Evolutionary conservation across 2,797 vertebrate genomes (phyloP), one percentile per base, ranked within the genome.

Genomic region (Syngnathus rostellatus): DNA sequence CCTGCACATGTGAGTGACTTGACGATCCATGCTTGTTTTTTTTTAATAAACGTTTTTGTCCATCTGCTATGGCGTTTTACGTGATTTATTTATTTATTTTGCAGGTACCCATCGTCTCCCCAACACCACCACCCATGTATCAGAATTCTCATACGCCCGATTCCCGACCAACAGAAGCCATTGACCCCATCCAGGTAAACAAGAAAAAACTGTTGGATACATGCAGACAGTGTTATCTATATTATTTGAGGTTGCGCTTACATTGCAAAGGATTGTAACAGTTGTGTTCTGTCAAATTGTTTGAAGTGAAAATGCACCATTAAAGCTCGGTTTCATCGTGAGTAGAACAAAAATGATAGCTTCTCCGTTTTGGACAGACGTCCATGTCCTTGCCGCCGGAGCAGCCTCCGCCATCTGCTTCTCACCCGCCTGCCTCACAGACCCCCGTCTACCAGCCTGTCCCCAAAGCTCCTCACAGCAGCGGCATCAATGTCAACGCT

Each of bases 401-500:
- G 84, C 95, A 94, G 91, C 90, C 93, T 65, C 91, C 93, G 38
- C 90, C 92, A 67, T 88, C 94, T 12, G 89, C 94, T 58, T 89
- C 91, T 6, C 93, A 96, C 85, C 90, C 94, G 67, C 62, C 92
- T 77, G 91, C 89, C 72, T 92, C 95, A 72, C 95, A 97, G 90
- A 92, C 95, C 0, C 95, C 94, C 72, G 95, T 93, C 75, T 98
- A 97, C 89, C 96, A 95, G 87, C 88, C 94, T 65, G 93, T 92
- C 75, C 93, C 94, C 90, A 99, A 98, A 90, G 89, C 94, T 77
- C 92, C 95, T 80, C 95, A 95, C 83, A 97, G 94, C 89, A 93
- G 94, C 11, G 97, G 97, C 78, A 99, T 98, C 89, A 99, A 99
- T 68, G 96, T 98, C 82, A 99, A 98, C 48, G 97, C 97, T 72